Evolutionary conservation across 2,888 invertebrate species (phyloP).

Genomic region (Ophonus ardosiacus): DNA sequence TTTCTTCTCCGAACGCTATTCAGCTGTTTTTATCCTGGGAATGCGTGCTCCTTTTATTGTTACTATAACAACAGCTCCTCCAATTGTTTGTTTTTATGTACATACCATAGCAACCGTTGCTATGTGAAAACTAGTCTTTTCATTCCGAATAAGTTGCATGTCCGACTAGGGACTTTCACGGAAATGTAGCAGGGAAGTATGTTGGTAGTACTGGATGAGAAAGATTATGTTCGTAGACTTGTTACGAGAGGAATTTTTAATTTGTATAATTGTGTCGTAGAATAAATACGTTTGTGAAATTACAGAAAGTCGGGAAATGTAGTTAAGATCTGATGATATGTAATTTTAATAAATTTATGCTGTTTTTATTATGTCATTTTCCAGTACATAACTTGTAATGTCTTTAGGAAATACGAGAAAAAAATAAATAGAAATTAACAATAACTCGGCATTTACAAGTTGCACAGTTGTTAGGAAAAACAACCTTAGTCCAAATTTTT

Average conservation of each 20-base stretch:
- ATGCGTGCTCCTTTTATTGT: slow-evolving; percentile 18
- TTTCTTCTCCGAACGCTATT: not conserved
- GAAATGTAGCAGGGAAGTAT: slow-evolving; percentile 14
- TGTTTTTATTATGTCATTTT: not conserved
- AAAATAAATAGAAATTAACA: too few species aligned
- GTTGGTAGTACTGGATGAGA: slow-evolving; percentile 14
- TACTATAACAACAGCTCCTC: slow-evolving; percentile 6
- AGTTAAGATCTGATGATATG: slow-evolving; percentile 10
- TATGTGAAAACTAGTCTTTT: not conserved
- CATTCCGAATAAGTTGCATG: slow-evolving; percentile 1
- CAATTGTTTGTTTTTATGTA: not conserved
- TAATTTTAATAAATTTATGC: not conserved
- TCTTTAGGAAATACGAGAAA: too few species aligned
- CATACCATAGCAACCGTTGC: not conserved
- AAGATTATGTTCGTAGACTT: not conserved
- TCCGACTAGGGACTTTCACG: slow-evolving; percentile 7
- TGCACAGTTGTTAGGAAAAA: too few species aligned
- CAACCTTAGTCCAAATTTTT: too few species aligned
- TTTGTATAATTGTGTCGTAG: slow-evolving; percentile 12
- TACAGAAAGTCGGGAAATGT: not conserved
- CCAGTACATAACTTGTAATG: not conserved
- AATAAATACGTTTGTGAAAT: not conserved
- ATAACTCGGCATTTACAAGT: too few species aligned
- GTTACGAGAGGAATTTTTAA: slow-evolving; percentile 9
- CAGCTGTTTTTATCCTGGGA: slow-evolving; percentile 8